These are phyloP conservation scores for Gymnarchus niloticus DNA, from an alignment of 2,113 vertebrate genomes.

Conservation along the genomic window DNA sequence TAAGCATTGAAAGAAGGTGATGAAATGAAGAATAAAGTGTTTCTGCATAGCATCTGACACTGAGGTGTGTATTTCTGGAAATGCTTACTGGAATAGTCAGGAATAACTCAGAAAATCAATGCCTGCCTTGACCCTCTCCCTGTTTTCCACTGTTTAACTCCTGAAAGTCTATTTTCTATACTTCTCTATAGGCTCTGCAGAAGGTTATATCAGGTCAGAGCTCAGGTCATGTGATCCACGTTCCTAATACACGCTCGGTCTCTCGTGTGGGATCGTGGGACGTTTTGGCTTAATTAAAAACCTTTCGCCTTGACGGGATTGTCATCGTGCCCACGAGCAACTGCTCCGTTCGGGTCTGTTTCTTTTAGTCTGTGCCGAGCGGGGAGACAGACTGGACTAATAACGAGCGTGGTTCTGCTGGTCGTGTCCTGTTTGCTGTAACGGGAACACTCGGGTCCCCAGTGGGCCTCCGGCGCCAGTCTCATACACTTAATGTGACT, in stretches of 20 bases:
- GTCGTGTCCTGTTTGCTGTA: background rate
- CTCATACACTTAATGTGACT: conserved; percentile 8
- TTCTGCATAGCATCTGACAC: conserved; percentile 8
- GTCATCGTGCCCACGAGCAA: background rate
- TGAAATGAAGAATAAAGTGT: background rate
- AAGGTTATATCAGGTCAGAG: background rate
- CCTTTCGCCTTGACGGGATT: conserved; percentile 41
- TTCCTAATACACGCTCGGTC: conserved; percentile 28
- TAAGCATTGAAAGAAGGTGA: background rate
- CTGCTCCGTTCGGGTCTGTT: background rate
- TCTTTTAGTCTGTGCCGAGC: background rate
- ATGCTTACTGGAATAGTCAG: conserved; percentile 24
- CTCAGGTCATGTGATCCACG: background rate
- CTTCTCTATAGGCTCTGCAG: background rate
- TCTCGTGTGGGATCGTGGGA: conserved; percentile 45
- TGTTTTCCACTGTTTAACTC: background rate
- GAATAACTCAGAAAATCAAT: conserved; percentile 31
- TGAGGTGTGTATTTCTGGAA: conserved; percentile 47
- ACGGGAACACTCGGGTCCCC: background rate
- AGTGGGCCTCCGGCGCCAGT: background rate
- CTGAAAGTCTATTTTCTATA: background rate
- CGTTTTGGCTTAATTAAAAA: conserved; percentile 62
- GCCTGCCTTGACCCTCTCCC: conserved; percentile 10
- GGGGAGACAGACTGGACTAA: background rate
- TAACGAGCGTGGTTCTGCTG: background rate